These are phyloP conservation scores for Apis dorsata DNA, from an alignment of 1,140 invertebrate species.

Conservation along the genomic window DNA sequence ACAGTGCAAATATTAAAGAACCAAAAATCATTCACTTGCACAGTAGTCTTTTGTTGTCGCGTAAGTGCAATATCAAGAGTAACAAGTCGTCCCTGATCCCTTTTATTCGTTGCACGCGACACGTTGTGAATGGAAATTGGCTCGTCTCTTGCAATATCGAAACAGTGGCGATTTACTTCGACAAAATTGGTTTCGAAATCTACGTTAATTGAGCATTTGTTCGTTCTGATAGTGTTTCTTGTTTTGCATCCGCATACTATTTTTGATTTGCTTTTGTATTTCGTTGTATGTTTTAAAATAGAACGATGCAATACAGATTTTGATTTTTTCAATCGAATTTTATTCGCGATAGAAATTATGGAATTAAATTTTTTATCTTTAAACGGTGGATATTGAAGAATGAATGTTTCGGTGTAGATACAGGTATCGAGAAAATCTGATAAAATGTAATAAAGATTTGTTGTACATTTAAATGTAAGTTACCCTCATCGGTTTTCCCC, in stretches of 20 bases:
- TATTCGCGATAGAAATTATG: neutral
- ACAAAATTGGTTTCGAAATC: conserved; percentile 1
- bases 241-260: neutral
- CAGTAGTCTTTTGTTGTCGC: neutral
- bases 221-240: neutral
- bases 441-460: neutral
- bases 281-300: no score
- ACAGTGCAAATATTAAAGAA: neutral
- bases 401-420: no score
- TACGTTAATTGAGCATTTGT: conserved; percentile 2
- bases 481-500: no score
- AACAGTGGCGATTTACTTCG: conserved; percentile 3
- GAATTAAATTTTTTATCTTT: neutral
- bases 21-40: neutral
- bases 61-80: neutral
- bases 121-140: neutral
- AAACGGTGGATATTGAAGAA: neutral
- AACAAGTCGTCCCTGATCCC: neutral
- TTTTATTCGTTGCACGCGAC: neutral
- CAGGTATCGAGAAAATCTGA: no score
- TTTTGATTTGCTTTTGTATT: neutral
- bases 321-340: no score
- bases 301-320: no score
- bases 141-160: neutral
- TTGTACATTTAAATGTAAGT: neutral